Percentiles rank a stretch among this genome's conserved stretches.
Conservation (phyloP, 2,113 vertebrate species). For the Trogon surrucura region DNA sequence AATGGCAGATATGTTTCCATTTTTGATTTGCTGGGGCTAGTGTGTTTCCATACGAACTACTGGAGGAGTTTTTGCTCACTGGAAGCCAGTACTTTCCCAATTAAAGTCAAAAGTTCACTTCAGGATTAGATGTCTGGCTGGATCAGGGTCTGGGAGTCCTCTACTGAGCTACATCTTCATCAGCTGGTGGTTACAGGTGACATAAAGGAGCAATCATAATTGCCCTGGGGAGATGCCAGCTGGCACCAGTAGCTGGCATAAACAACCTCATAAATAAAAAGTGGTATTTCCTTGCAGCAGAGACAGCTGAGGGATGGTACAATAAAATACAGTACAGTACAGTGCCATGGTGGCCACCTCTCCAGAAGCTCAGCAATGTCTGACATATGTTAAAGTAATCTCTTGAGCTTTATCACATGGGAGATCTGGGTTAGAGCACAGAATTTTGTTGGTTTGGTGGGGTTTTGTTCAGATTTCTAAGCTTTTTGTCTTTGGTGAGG, state of each 20-base stretch:
- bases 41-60: neutral
- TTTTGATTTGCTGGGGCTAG: neutral
- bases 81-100: neutral
- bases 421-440: neutral
- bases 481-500: neutral
- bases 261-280: neutral
- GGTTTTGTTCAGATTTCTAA: neutral
- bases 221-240: neutral
- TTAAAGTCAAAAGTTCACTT: neutral
- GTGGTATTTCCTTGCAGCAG: neutral
- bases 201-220: neutral
- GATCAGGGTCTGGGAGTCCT: neutral
- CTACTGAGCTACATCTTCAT: neutral
- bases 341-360: neutral
- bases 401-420: neutral
- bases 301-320: neutral
- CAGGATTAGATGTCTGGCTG: neutral
- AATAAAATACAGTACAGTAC: accelerated
- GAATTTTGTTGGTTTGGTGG: neutral
- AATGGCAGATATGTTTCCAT: neutral
- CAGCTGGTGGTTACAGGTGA: neutral
- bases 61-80: neutral
- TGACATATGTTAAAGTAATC: neutral
- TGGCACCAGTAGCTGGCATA: neutral
- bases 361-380: neutral